phyloP scores from a whole-genome alignment of 2,888 invertebrate genomes.

The Geophilus truncorum region DNA sequence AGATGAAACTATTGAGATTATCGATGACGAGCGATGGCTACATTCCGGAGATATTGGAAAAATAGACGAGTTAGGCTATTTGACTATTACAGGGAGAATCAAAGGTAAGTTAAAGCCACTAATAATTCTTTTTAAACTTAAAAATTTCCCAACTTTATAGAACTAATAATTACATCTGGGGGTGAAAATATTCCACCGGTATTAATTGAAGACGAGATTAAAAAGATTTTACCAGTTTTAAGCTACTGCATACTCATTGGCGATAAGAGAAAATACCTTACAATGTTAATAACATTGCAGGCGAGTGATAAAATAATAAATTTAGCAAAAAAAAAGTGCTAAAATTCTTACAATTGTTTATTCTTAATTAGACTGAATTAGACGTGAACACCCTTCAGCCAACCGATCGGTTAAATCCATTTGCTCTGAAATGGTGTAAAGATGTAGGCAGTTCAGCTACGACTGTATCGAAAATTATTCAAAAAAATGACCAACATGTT shows the following conservation, averaged over 20 bases:
- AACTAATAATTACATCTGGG: conserved; percentile 86
- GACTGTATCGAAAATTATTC: conserved; percentile 38
- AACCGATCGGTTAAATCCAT: conserved; percentile 61
- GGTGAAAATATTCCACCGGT: conserved; percentile 84
- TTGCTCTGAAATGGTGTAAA: conserved; percentile 66
- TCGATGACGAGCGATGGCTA: conserved; percentile 76
- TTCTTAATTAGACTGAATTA: conserved; percentile 60
- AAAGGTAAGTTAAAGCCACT: conserved; percentile 44
- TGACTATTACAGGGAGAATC: conserved; percentile 67
- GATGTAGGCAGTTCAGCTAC: conserved; percentile 57
- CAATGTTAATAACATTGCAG: conserved; percentile 79
- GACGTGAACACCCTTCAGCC: conserved; percentile 67
- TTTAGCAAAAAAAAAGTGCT: too few species aligned
- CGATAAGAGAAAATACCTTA: conserved; percentile 78
- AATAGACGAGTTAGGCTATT: conserved; percentile 66
- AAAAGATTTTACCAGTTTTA: conserved; percentile 66
- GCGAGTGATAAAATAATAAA: conserved; percentile 55
- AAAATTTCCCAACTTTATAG: conserved; percentile 48
- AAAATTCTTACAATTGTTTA: too few species aligned
- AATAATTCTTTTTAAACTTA: too few species aligned
- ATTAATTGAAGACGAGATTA: conserved; percentile 74
- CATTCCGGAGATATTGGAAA: conserved; percentile 82
- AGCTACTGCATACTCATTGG: conserved; percentile 83
- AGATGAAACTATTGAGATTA: conserved; percentile 68
- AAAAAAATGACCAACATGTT: conserved; percentile 38